Evolutionary conservation across 2,888 invertebrate genomes (phyloP), one percentile per base, ranked within the genome.

Genomic region (Spodoptera littoralis): DNA sequence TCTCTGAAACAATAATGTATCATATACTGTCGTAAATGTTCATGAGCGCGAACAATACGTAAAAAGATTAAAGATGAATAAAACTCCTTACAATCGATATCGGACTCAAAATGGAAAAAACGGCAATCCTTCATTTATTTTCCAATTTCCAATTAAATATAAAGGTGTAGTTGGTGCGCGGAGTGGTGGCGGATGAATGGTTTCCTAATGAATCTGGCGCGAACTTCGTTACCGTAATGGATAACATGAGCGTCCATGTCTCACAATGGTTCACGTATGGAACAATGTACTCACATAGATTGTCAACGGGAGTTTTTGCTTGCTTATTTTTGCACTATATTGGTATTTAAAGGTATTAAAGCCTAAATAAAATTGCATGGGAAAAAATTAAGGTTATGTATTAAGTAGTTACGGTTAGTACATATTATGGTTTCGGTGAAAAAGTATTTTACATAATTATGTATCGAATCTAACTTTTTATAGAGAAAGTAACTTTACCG

Each of bases 161-260:
- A 61, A 73, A 73, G 61, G 65, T 71, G 62, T 76, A 76, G 57
- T 59, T 61, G 49, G 65, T 62, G 59, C 51, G 57, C 46, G 49
- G 55, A 50, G 70, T 24, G 68, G 59, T 66, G 83, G 53, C 13
- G 84, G 87, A 90, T 90, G 90, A 90, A 92, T 91, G 88, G 88
- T 82, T 90, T 90, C 88, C 90, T 91, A 91, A 92, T 91, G 90
- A 90, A 91, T 88, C 88, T 85, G 84, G 81, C 82, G 81, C 84
- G 83, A 90, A 90, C 87, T 89, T 91, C 88, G 90, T 90, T 91
- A 89, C 84, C 77, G 84, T 89, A 90, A 88, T 91, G 87, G 90
- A 83, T 84, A 84, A 83, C 85, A 79, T 77, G 80, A 73, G 79
- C 80, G 73, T 73, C 70, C 73, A 74, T 59, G 65, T 74, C 43